Evolutionary conservation across 2,113 vertebrate species (phyloP).

Genomic region (Spheniscus mendiculus): DNA sequence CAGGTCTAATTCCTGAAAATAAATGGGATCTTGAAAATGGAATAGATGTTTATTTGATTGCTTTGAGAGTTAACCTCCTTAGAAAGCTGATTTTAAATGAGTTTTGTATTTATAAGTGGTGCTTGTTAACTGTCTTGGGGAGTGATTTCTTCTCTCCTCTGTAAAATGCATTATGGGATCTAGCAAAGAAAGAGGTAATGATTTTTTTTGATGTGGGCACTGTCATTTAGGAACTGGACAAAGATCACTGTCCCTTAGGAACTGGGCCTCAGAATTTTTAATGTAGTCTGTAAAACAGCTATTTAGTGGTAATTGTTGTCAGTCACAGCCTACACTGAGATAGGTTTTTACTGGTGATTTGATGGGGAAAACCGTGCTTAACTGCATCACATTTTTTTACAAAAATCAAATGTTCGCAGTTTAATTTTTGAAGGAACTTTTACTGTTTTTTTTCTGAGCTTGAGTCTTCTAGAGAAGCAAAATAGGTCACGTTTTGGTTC

Average conservation of each 20-base stretch:
- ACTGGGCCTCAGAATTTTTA: background rate
- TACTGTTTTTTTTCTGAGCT: background rate
- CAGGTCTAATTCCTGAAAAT: background rate
- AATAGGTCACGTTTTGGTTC: background rate
- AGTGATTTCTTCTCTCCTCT: background rate
- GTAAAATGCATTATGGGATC: background rate
- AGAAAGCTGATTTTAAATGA: background rate
- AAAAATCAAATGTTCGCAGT: background rate
- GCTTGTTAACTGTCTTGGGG: background rate
- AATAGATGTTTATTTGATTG: conserved; percentile 16
- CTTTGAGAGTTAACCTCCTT: background rate
- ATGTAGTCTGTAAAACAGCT: background rate
- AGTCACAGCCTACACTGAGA: background rate
- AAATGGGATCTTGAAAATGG: background rate
- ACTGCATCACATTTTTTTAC: background rate
- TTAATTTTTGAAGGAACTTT: background rate
- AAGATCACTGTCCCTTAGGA: background rate
- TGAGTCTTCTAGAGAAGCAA: background rate
- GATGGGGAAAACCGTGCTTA: background rate
- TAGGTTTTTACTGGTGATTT: background rate
- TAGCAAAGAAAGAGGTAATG: background rate
- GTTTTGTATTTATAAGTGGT: background rate
- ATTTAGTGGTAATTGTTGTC: background rate
- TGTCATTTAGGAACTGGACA: background rate
- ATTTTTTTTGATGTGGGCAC: background rate